A percentile compares a stretch with the other conserved stretches of the same genome.
Conservation (phyloP, 2,888 invertebrate genomes). For the Leucophenga montana region DNA sequence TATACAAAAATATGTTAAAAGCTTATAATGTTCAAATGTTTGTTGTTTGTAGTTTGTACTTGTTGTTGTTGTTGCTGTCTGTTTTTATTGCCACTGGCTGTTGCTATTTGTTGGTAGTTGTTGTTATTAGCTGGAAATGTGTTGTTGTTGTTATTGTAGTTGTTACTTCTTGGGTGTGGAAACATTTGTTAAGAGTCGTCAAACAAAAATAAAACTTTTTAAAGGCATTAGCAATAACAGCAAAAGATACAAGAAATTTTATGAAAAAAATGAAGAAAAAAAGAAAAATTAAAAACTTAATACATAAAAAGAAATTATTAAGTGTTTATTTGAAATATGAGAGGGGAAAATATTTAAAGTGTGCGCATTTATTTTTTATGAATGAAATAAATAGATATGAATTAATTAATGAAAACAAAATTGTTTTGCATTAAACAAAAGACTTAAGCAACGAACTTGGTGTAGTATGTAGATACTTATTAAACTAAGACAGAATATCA, state of each 20-base stretch:
- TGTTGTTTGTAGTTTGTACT: background rate
- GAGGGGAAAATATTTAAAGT: background rate
- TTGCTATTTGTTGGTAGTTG: too few relatives aligned
- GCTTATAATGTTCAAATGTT: slow-evolving; percentile 51
- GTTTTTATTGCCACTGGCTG: slow-evolving; percentile 21
- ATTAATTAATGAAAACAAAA: background rate
- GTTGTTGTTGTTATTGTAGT: slow-evolving; percentile 35
- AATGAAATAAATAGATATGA: slow-evolving; percentile 24
- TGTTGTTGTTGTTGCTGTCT: slow-evolving; percentile 26
- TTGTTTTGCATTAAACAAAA: slow-evolving; percentile 39
- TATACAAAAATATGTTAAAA: slow-evolving; percentile 59
- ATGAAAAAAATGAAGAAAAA: slow-evolving; percentile 14
- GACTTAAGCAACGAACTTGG: slow-evolving; percentile 58
- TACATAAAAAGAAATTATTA: slow-evolving; percentile 34
- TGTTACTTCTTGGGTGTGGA: slow-evolving; percentile 58
- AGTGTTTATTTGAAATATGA: slow-evolving; percentile 58
- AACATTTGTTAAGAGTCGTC: slow-evolving; percentile 28
- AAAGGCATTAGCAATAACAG: slow-evolving; percentile 45
- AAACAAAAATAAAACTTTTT: slow-evolving; percentile 53
- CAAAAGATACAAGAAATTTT: slow-evolving; percentile 31
- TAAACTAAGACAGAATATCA: too few relatives aligned
- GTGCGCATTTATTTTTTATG: background rate
- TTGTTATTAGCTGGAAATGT: too few relatives aligned
- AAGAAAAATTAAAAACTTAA: slow-evolving; percentile 8
- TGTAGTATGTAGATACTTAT: slow-evolving; percentile 13